Base-by-base conservation (phyloP, 2,888 invertebrate species). In the Troides helena region DNA sequence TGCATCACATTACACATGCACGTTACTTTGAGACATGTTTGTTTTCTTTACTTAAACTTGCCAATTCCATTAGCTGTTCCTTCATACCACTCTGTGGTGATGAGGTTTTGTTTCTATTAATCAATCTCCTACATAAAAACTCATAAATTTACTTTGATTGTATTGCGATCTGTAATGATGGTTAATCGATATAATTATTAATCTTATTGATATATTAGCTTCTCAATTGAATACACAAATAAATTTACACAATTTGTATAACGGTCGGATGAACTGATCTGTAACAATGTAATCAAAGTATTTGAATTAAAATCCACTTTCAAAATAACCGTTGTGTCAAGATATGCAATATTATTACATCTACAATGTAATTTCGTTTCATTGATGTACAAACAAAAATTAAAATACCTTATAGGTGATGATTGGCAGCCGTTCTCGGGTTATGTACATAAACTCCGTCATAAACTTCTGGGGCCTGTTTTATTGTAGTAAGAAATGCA, bases 401-500 rank as follows among this genome's bases (percentile, higher is more conserved):
- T 63, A 68, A 68, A 59, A 68, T 50, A 53, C 68, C 63, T 63
- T 68, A 68, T 68, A 50, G 36, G 68, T 59, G 46, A 58, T 58
- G 62, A 67, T 62, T 67, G 67, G 67, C 43, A 67, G 62, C 62
- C 61, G 62, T 62, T 62, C 65, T 39, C 62, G 58, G n/a, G 46
- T 46, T 65, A 56, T 65, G 56, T 58, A 62, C 59, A 65, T 65
- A 61, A 65, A 69, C 62, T 61, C 58, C 21, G 57, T 65, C 65
- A 65, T 69, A 69, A 65, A 69, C 65, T 50, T 65, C 57, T 39
- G 61, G 17, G 62, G 69, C 65, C 58, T 57, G 65, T 65, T 69
- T 69, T 69, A 69, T 62, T 69, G 65, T 69, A 18, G 57, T 65
- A 62, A 69, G 69, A 65, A 69, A 69, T 69, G 69, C 69, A 69